Conservation (phyloP, 1,140 invertebrate species). For the Ylistrum balloti region DNA sequence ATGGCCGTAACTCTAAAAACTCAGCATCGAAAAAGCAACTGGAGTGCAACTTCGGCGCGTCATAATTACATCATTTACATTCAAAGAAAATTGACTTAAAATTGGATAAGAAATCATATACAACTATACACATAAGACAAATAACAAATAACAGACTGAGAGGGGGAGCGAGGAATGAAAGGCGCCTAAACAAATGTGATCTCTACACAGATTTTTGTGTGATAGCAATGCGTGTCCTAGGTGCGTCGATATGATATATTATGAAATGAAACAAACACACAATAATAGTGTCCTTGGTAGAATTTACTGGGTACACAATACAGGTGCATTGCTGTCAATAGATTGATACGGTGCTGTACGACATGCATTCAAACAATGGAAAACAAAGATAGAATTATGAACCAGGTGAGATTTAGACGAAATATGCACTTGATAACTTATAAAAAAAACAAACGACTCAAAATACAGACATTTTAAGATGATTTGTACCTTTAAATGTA, state of each 20-base stretch:
- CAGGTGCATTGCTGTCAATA: not conserved
- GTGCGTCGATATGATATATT: not conserved
- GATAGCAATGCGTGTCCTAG: too few relatives aligned
- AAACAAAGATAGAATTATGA: not conserved
- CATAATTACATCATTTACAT: too few relatives aligned
- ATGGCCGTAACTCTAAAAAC: too few relatives aligned
- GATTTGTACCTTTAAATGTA: conserved; percentile 8
- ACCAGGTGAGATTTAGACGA: not conserved
- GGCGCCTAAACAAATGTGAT: not conserved
- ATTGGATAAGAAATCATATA: too few relatives aligned
- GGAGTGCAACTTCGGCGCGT: too few relatives aligned
- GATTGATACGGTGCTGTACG: not conserved
- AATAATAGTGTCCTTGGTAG: not conserved
- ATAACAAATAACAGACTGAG: too few relatives aligned
- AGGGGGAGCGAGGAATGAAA: not conserved
- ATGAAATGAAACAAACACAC: not conserved
- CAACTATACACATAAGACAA: too few relatives aligned
- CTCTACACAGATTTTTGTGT: not conserved
- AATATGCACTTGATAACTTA: not conserved
- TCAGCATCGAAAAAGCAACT: too few relatives aligned
- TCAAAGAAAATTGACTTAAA: too few relatives aligned
- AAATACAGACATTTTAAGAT: not conserved
- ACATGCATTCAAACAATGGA: not conserved
- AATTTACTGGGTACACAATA: not conserved
- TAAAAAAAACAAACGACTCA: not conserved